phyloP scores from a whole-genome alignment of 2,113 vertebrate genomes.

The Morone saxatilis region DNA sequence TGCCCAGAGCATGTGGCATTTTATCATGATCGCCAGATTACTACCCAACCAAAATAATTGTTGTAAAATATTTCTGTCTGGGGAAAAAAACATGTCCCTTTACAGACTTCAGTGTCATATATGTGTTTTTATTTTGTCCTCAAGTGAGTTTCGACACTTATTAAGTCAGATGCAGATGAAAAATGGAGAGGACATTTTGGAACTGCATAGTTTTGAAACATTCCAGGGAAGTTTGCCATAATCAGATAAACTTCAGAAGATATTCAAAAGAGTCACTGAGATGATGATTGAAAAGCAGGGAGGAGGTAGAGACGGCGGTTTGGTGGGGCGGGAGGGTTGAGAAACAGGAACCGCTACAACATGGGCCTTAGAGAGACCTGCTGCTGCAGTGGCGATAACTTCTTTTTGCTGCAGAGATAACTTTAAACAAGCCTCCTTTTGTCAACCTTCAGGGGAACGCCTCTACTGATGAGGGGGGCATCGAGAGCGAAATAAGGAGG shows the following conservation, averaged over 20 bases:
- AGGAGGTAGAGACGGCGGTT: background rate
- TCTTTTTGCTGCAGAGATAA: slow-evolving; percentile 44
- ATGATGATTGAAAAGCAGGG: slow-evolving; percentile 15
- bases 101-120: too few species aligned
- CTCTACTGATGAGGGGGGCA: slow-evolving; percentile 9
- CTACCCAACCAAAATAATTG: too few species aligned
- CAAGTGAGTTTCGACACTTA: background rate
- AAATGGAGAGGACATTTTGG: slow-evolving; percentile 1
- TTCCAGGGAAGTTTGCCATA: background rate
- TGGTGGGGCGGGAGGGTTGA: background rate
- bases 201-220: background rate
- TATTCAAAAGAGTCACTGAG: slow-evolving; percentile 17
- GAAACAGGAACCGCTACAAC: background rate
- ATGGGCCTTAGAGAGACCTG: slow-evolving; percentile 55
- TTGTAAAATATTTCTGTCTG: too few species aligned
- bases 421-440: slow-evolving; percentile 47
- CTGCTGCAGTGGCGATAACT: slow-evolving; percentile 58
- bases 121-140: background rate
- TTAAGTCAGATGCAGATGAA: background rate
- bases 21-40: too few species aligned
- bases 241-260: slow-evolving; percentile 36
- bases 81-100: background rate
- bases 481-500: slow-evolving; percentile 16
- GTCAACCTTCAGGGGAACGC: slow-evolving; percentile 62
- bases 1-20: background rate